These are phyloP conservation scores for Heliconius nattereri DNA, from an alignment of 1,140 invertebrate genomes.

Conservation along the genomic window DNA sequence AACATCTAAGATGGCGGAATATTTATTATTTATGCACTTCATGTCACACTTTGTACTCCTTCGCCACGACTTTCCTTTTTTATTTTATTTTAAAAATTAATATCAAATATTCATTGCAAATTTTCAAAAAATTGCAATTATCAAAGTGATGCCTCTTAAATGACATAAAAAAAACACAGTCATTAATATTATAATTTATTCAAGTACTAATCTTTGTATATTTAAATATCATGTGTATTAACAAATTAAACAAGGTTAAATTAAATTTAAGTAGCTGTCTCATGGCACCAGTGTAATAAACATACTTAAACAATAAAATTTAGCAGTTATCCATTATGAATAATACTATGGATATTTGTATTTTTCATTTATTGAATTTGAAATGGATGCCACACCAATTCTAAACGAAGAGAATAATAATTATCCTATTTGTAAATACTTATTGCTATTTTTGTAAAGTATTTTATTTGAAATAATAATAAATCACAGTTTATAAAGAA, in stretches of 20 bases:
- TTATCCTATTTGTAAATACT: slow-evolving; percentile 27
- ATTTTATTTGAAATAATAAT: slow-evolving; percentile 46
- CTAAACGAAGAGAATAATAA: slow-evolving; percentile 19
- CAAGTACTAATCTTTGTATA: slow-evolving; percentile 52
- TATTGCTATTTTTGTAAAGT: slow-evolving; percentile 33
- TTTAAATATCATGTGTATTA: slow-evolving; percentile 49
- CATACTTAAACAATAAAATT: slow-evolving; percentile 13
- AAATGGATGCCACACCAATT: slow-evolving; percentile 13
- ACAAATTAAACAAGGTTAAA: slow-evolving; percentile 47
- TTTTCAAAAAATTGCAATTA: too few relatives aligned
- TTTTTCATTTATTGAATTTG: background rate
- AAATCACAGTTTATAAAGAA: slow-evolving; percentile 59
- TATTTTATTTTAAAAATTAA: too few relatives aligned
- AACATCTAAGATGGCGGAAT: too few relatives aligned
- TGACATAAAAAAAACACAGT: background rate
- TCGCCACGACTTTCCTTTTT: too few relatives aligned
- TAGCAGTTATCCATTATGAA: slow-evolving; percentile 1
- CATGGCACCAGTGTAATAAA: slow-evolving; percentile 48
- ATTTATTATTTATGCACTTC: too few relatives aligned
- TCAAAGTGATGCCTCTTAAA: background rate
- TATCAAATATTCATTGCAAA: too few relatives aligned
- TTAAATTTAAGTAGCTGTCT: slow-evolving; percentile 45
- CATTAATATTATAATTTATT: slow-evolving; percentile 44
- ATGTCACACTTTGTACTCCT: too few relatives aligned
- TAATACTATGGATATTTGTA: slow-evolving; percentile 1